These are phyloP conservation scores for Vombatus ursinus DNA, from an alignment of 2,113 vertebrate species.

Conservation along the genomic window DNA sequence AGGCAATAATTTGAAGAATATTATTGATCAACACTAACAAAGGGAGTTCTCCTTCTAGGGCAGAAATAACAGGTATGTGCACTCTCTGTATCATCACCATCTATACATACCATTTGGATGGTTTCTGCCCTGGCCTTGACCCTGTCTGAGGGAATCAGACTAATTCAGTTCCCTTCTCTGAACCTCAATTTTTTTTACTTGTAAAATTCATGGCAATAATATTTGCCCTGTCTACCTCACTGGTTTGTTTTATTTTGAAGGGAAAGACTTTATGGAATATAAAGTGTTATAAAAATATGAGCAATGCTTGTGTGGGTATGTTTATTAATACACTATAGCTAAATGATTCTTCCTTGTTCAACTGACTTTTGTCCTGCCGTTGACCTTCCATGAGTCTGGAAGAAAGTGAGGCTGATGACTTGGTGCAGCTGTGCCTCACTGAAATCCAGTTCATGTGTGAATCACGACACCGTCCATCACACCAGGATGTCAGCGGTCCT, in stretches of 20 bases:
- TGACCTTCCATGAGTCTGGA: background rate
- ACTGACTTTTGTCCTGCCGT: background rate
- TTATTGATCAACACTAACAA: background rate
- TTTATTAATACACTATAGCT: background rate
- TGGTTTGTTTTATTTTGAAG: background rate
- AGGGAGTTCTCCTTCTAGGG: background rate
- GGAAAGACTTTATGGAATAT: background rate
- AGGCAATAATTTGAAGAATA: background rate
- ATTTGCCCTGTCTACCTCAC: background rate
- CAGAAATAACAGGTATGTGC: too few relatives aligned
- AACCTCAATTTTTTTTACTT: background rate
- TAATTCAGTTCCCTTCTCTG: background rate
- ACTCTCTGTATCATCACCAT: background rate
- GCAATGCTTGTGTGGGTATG: background rate
- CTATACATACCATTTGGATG: background rate
- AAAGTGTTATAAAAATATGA: background rate
- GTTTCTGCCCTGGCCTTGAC: background rate
- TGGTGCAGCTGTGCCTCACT: background rate
- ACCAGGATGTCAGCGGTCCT: too few relatives aligned
- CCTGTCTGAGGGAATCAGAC: background rate
- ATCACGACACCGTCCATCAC: background rate
- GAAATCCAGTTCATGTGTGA: background rate
- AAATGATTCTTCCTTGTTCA: background rate
- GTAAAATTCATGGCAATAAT: background rate
- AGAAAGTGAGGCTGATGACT: background rate